Evolutionary conservation across 2,113 vertebrate species (phyloP).

Genomic region (Pterocles gutturalis): DNA sequence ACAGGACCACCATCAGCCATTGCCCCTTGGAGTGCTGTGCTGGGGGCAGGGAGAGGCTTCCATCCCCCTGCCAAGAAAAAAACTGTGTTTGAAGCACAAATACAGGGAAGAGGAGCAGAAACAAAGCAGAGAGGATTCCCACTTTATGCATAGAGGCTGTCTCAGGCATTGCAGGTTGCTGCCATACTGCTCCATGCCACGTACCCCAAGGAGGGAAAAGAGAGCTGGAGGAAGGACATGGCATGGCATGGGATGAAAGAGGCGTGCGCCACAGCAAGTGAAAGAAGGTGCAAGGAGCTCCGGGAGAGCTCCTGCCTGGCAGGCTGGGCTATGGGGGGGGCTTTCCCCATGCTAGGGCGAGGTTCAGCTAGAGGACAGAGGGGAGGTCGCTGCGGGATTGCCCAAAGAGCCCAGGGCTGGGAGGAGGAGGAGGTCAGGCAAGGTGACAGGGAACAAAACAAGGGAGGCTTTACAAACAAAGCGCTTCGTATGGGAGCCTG

Average conservation of each 20-base stretch:
- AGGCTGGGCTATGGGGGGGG: neutral
- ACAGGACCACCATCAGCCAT: neutral
- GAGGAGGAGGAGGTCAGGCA: conserved; percentile 28
- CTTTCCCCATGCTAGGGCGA: neutral
- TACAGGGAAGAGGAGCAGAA: neutral
- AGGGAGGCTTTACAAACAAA: conserved; percentile 58
- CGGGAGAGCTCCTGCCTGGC: neutral
- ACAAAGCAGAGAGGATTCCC: neutral
- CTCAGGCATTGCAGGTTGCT: neutral
- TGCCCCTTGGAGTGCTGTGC: rapidly evolving
- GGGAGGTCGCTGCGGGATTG: neutral
- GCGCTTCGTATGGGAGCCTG: neutral
- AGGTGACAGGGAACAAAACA: conserved; percentile 13
- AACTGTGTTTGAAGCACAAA: neutral
- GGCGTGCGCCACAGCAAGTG: rapidly evolving
- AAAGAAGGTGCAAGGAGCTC: neutral
- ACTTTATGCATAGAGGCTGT: neutral
- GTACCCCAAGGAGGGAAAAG: neutral
- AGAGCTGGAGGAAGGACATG: neutral
- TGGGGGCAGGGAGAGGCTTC: neutral
- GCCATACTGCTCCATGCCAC: neutral
- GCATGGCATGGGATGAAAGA: neutral
- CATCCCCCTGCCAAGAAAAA: neutral
- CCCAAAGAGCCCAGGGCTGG: neutral
- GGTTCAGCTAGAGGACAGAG: neutral